Conservation (phyloP, 30 jellyfish, hydroid and myxozoan species). For the Chironex yamaguchii region DNA sequence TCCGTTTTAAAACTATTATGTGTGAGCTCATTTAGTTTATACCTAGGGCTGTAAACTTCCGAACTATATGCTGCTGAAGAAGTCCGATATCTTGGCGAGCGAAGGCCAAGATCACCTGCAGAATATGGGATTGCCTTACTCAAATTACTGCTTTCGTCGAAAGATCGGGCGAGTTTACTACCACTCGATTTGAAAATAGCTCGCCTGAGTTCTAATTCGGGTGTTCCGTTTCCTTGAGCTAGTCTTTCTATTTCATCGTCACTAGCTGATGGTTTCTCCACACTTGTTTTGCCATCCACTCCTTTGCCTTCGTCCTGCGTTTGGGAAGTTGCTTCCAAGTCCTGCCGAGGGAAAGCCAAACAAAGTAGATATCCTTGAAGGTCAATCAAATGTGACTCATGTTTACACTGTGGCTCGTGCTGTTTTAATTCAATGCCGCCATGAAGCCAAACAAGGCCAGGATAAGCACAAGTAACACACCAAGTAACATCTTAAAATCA, state of each 20-base stretch:
- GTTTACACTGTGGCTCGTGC: not conserved
- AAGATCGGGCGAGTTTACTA: not conserved
- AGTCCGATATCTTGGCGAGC: not conserved
- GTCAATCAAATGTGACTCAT: not conserved
- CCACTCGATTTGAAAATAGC: not conserved
- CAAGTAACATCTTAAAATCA: too few species aligned
- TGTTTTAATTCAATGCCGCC: not conserved
- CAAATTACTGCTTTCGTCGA: not conserved
- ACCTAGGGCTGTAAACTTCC: not conserved
- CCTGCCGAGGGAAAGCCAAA: not conserved
- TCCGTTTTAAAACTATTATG: too few species aligned
- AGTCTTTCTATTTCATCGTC: not conserved
- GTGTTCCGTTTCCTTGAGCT: not conserved
- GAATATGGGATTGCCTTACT: not conserved
- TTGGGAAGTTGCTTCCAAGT: not conserved
- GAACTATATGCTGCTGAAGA: not conserved
- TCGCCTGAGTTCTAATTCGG: not conserved
- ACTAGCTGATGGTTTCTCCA: not conserved
- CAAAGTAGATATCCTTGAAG: not conserved
- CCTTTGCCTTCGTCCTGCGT: not conserved
- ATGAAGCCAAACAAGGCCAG: not conserved
- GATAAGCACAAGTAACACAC: too few species aligned
- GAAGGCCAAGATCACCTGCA: not conserved
- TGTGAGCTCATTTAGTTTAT: not conserved
- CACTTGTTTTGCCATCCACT: not conserved